A percentile compares a stretch with the other conserved stretches of the same genome.
phyloP scores from a whole-genome alignment of 1,140 invertebrate genomes.

The Gonioctena quinquepunctata region DNA sequence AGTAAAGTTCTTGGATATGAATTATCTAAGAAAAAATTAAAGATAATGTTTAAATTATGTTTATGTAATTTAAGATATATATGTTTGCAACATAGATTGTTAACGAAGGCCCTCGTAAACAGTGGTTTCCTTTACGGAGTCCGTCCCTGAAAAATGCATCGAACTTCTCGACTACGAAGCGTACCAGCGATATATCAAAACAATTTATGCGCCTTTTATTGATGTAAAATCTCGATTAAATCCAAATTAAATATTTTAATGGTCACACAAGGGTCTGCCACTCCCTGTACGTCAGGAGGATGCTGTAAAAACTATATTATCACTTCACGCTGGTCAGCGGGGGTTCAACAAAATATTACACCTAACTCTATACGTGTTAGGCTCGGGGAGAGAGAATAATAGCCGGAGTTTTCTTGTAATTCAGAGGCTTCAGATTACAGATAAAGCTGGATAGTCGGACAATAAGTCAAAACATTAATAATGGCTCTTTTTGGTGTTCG shows the following conservation, averaged over 20 bases:
- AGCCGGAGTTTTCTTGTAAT: slow-evolving; percentile 20
- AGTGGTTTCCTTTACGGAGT: no score
- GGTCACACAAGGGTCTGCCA: slow-evolving; percentile 34
- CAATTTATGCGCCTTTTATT: slow-evolving; percentile 48
- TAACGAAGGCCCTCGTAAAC: no score
- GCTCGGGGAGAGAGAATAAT: slow-evolving; percentile 7
- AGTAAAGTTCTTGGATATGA: no score
- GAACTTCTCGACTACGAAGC: not conserved
- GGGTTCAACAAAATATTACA: slow-evolving; percentile 37
- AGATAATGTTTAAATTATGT: no score
- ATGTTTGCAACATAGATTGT: no score
- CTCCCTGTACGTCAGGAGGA: slow-evolving; percentile 34
- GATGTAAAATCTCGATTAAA: slow-evolving; percentile 49
- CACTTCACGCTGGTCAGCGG: slow-evolving; percentile 36
- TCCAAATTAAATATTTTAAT: slow-evolving; percentile 50
- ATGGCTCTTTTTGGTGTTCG: slow-evolving; percentile 2
- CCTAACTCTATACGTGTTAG: slow-evolving; percentile 17
- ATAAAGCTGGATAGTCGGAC: not conserved
- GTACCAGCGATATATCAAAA: slow-evolving; percentile 33
- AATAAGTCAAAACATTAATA: slow-evolving; percentile 20
- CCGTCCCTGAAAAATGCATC: not conserved
- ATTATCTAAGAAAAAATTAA: no score
- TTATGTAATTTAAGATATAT: no score
- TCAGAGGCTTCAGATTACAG: slow-evolving; percentile 20
- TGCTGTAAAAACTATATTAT: slow-evolving; percentile 48